Conservation (phyloP, 2,113 vertebrate species). For the Psittacus erithacus region DNA sequence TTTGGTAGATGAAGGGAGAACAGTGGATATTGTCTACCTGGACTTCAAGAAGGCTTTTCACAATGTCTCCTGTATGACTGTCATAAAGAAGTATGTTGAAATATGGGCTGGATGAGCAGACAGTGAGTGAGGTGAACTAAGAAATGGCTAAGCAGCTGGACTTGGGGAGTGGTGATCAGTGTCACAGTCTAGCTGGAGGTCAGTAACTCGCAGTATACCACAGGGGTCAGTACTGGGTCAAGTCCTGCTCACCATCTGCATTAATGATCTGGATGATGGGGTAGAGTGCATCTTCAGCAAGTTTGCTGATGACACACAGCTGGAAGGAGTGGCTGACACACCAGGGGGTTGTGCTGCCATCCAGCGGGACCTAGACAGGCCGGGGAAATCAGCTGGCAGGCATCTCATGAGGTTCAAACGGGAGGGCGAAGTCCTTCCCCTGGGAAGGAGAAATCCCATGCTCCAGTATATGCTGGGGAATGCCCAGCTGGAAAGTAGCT, state of each 20-base stretch:
- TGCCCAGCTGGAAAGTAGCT: not conserved
- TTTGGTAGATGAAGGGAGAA: not conserved
- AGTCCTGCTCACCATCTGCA: not conserved
- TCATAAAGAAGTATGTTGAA: not conserved
- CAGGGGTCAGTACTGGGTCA: not conserved
- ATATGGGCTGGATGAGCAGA: not conserved
- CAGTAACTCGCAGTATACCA: not conserved
- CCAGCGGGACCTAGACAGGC: not conserved
- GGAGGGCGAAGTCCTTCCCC: not conserved
- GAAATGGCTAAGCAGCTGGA: not conserved
- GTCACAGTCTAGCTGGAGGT: not conserved
- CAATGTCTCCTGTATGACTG: not conserved
- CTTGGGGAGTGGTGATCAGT: not conserved
- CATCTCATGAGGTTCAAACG: not conserved
- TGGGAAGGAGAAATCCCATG: not conserved
- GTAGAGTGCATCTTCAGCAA: not conserved
- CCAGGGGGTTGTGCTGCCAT: not conserved
- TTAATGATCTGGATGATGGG: not conserved
- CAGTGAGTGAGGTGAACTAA: not conserved
- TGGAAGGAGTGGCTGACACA: not conserved
- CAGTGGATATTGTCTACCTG: not conserved
- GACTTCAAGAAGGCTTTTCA: not conserved
- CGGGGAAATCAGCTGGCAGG: not conserved
- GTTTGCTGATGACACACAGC: not conserved
- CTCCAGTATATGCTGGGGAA: not conserved